Evolutionary conservation across 1,140 invertebrate species (phyloP), one percentile per base, ranked within the genome.

Genomic region (Solenopsis fugax): DNA sequence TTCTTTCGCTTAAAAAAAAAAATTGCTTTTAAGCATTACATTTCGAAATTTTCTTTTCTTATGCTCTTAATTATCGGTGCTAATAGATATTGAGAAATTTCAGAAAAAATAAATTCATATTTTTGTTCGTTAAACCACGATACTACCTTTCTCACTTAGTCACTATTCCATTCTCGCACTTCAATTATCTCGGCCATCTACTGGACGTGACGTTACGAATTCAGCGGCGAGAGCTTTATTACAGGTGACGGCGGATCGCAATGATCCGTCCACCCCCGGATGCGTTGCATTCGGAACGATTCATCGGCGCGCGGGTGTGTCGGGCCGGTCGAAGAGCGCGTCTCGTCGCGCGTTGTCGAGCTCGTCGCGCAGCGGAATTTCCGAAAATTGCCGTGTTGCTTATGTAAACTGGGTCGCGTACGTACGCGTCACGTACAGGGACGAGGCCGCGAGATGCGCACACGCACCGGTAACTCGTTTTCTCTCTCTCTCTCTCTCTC

Each of bases 321-420:
- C 13, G 65, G 65, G 10, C 1, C 16, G 50, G 13, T 58, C 37
- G 29, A 18, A 41, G 62, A 18, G 58, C 56, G 56, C 52, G 34
- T 29, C 29, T 29, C 29, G 29, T 29, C 73, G 73, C 45, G 58
- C 34, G n/a, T 52, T 12, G 48, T 54, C 73, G 71, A 37, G 71
- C 67, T 65, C 64, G 58, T 67, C 62, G 62, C 64, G 52, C 18
- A n/a, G 9, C 52, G 52, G 16, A 73, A 48, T 84, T 73, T 48
- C 24, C 67, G 69, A 84, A 84, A 84, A 75, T 84, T 37, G 69
- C 37, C 69, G 54, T n/a, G 54, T 84, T 73, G 80, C 69, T 60
- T 73, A 73, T 84, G 69, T 60, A 84, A 82, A 84, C 80, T 75
- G 80, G 80, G 67, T 82, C 67, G 52, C 24, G 45, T 10, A 21